Evolutionary conservation across 2,797 vertebrate genomes (phyloP), one percentile per base, ranked within the genome.

Genomic region (Labroides dimidiatus): DNA sequence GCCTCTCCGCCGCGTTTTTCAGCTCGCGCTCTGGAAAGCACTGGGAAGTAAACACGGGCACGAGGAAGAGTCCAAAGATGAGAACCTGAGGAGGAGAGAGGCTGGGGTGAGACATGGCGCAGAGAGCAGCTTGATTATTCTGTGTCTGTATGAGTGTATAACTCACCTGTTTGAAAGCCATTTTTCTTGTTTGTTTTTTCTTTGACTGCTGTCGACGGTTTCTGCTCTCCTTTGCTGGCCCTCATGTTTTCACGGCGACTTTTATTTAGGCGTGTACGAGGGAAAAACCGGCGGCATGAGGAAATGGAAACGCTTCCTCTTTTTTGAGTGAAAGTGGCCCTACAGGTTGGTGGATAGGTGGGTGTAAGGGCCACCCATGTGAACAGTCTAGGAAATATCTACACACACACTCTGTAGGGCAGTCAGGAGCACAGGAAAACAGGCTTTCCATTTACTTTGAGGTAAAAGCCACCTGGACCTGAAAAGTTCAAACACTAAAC

Each of bases 231-330:
- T 21, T 13, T 8, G 17, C 16, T 41, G 8, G 47, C 48, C 51
- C 15, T 53, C 54, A 52, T 72, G 7, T 20, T 37, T 8, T 0
- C 0, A 0, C 9, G 4, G 0, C 37, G 6, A 0, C 17, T 67
- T 77, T 72, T 85, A 84, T 81, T 1, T 0, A 4, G 19, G 0
- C 16, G 9, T n/a, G 10, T 14, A 16, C 57, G 8, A 9, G 88
- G 88, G 84, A 60, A 88, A 89, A 82, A 74, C 78, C 89, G 27
- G 69, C 15, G 10, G 63, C 58, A 89, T 54, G 82, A 92, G 91
- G 88, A 91, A 91, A 84, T 82, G 73, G 72, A 81, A 88, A 90
- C 0, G 58, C 74, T 84, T 84, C 77, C 77, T 69, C 60, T 77
- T 77, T 24, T 12, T 24, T 51, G 0, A 36, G 55, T 50, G 69